phyloP scores from a whole-genome alignment of 92 coral and sea anemone genomes.

The Ricordea florida region DNA sequence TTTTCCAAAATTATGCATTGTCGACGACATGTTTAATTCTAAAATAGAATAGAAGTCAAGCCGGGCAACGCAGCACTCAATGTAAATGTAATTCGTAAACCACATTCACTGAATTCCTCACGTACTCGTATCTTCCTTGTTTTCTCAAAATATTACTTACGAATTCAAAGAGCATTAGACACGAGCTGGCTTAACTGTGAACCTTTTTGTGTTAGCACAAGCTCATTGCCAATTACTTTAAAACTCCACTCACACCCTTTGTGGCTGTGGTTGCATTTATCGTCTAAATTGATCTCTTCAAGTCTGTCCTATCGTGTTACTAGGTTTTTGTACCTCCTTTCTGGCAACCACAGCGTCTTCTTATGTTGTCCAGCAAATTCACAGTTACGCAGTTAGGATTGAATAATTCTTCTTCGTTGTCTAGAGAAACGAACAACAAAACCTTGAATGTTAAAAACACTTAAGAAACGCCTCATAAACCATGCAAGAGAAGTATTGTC shows the following conservation, averaged over 20 bases:
- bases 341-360: conserved; percentile 80
- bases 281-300: no score
- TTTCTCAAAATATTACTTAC: no score
- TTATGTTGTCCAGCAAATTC: conserved; percentile 79
- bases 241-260: neutral
- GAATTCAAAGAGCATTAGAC: neutral
- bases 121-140: no score
- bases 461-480: neutral
- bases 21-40: no score
- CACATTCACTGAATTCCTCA: no score
- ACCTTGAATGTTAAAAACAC: neutral
- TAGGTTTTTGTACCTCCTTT: conserved; percentile 60
- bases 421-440: conserved; percentile 36
- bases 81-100: no score
- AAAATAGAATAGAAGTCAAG: no score
- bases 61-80: no score
- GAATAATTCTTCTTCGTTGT: conserved; percentile 82
- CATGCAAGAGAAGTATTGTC: no score
- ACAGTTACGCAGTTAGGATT: conserved; percentile 83
- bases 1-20: no score
- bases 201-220: neutral
- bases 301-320: no score
- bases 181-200: neutral
- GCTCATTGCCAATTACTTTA: neutral
- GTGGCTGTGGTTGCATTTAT: no score